Base-by-base conservation (phyloP, 2,888 invertebrate species). In the Ennomos fuscantarius region DNA sequence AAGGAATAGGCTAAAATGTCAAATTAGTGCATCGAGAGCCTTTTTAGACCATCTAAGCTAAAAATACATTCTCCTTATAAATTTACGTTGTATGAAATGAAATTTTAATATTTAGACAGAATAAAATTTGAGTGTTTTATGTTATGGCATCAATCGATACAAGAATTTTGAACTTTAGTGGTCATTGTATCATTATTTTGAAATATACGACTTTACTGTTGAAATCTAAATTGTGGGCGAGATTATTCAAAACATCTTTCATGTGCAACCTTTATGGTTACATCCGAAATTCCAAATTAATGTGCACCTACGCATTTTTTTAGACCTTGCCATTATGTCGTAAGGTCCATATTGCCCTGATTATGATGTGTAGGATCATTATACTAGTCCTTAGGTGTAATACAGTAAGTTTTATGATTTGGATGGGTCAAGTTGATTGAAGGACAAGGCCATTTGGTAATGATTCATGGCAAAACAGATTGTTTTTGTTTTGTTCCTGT, bases 141-240 rank as follows among this genome's bases (percentile, higher is more conserved):
- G 24, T 1, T 24, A 24, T 1, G 3, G 24, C 6, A 24, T 24
- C 0, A 24, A 3, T 24, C 6, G 24, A 24, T 15, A 24, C 24
- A 24, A 24, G 24, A 24, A 51, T 12, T 44, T 10, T 15, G 31
- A 50, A 12, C 24, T 34, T 15, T 6, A 48, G 47, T 52, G 44
- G 52, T 52, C 9, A 47, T 43, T 1, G 12, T 9, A 39, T 43
- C 43, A 0, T 12, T 40, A 55, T 39, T 36, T 1, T 2, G 24
- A 51, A 51, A 53, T 13, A 46, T n/a, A 24, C 13, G 33, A 45
- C 13, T 37, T 42, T 13, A 49, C 32, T 61, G 55, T 61, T 56
- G 63, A 54, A 65, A 63, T 51, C 8, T 2, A 55, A 39, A 13
- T 36, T 10, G 65, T 67, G 61, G 61, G 66, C 48, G 63, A 42